Conservation (phyloP, 2,113 vertebrate genomes). For the Chlorodrepanis virens region DNA sequence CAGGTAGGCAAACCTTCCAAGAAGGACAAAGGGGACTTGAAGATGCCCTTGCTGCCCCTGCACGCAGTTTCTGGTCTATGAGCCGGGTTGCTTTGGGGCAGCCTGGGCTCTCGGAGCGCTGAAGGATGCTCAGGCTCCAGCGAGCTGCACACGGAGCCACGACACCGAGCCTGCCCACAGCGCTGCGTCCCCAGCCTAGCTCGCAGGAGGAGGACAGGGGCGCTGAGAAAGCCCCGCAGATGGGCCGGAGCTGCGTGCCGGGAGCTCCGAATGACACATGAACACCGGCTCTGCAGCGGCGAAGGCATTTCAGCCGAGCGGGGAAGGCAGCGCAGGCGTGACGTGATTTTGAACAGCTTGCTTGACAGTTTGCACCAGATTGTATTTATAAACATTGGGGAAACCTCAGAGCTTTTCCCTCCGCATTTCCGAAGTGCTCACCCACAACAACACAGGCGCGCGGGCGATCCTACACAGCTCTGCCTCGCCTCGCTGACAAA, state of each 20-base stretch:
- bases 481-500: background rate
- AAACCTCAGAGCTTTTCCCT: conserved; percentile 25
- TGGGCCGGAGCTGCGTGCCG: background rate
- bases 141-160: rapidly evolving
- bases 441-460: background rate
- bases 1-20: background rate
- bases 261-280: background rate
- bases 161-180: rapidly evolving
- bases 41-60: rapidly evolving
- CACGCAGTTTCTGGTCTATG: rapidly evolving
- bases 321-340: conserved; percentile 15
- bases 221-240: background rate
- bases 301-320: background rate
- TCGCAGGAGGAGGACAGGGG: background rate
- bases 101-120: rapidly evolving
- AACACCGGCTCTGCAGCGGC: background rate
- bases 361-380: conserved; percentile 61
- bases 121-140: background rate
- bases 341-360: conserved; percentile 58
- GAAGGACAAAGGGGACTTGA: background rate
- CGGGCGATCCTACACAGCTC: rapidly evolving
- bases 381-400: conserved; percentile 58
- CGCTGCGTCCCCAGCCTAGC: background rate
- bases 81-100: rapidly evolving
- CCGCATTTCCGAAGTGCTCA: background rate